phyloP scores from a whole-genome alignment of 2,113 vertebrate genomes.

The Hippocampus abdominalis region DNA sequence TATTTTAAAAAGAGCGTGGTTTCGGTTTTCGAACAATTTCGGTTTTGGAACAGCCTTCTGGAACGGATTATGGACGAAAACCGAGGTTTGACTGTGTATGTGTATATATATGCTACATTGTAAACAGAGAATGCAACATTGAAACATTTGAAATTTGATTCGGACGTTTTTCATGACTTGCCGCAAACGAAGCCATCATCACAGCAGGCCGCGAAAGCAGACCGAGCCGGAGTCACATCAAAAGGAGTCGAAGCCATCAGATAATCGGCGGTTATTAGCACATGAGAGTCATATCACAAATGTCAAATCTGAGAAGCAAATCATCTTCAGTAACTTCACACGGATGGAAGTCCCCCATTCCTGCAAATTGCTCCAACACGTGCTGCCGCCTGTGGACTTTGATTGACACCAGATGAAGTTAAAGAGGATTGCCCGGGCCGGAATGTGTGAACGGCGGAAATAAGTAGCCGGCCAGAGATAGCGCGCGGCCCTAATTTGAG shows the following conservation, averaged over 20 bases:
- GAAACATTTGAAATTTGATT: not conserved
- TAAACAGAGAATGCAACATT: not conserved
- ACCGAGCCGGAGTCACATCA: slow-evolving; percentile 7
- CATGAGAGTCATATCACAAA: not conserved
- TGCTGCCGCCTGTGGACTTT: slow-evolving; percentile 18
- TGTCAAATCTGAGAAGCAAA: slow-evolving; percentile 2
- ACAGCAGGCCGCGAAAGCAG: not conserved
- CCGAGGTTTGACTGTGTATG: too few species aligned
- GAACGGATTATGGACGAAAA: too few species aligned
- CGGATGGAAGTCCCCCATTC: not conserved
- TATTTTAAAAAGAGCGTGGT: too few species aligned
- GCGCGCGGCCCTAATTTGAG: slow-evolving; percentile 54
- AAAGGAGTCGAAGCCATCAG: slow-evolving; percentile 4
- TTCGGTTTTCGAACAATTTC: too few species aligned
- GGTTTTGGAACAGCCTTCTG: too few species aligned
- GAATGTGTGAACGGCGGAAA: slow-evolving; percentile 52
- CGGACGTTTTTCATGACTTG: not conserved
- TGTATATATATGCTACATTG: not conserved
- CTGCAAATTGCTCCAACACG: not conserved
- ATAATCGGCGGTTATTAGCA: slow-evolving; percentile 15
- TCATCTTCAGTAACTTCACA: slow-evolving; percentile 12
- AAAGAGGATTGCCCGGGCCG: slow-evolving; percentile 56
- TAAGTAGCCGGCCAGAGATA: slow-evolving; percentile 52
- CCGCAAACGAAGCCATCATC: not conserved
- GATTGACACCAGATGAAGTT: slow-evolving; percentile 46